Evolutionary conservation across 2,113 vertebrate species (phyloP).

Genomic region (Protomyctophum bolini): DNA sequence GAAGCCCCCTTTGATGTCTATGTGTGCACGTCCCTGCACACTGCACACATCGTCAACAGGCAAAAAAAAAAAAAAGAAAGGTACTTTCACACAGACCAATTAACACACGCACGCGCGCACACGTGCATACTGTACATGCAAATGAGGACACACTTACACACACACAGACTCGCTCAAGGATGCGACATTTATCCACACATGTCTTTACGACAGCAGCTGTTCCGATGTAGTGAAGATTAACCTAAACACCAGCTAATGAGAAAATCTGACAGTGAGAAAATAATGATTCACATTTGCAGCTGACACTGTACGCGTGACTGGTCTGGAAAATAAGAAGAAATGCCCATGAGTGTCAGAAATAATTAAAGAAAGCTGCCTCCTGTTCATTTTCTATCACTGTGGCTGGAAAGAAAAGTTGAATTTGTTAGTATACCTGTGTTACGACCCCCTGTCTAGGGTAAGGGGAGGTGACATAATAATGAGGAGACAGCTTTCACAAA

Average conservation of each 20-base stretch:
- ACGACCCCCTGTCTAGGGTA: no score
- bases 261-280: slow-evolving; percentile 20
- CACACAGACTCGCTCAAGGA: background rate
- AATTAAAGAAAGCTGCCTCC: background rate
- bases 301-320: slow-evolving; percentile 25
- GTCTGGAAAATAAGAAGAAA: slow-evolving; percentile 22
- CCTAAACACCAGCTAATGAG: background rate
- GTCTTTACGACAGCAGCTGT: slow-evolving; percentile 31
- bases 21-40: no score
- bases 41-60: no score
- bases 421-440: background rate
- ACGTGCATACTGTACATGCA: no score
- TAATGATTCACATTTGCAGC: slow-evolving; percentile 17
- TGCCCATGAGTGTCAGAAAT: slow-evolving; percentile 3
- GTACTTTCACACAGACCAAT: no score
- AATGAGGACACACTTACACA: background rate
- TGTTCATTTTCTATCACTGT: background rate
- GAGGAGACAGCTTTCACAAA: no score
- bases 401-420: background rate
- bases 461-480: no score
- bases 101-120: no score
- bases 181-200: background rate
- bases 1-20: no score
- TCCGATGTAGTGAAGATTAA: slow-evolving; percentile 26
- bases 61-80: no score